Evolutionary conservation across 2,113 vertebrate species (phyloP).

Genomic region (Varanus komodoensis): DNA sequence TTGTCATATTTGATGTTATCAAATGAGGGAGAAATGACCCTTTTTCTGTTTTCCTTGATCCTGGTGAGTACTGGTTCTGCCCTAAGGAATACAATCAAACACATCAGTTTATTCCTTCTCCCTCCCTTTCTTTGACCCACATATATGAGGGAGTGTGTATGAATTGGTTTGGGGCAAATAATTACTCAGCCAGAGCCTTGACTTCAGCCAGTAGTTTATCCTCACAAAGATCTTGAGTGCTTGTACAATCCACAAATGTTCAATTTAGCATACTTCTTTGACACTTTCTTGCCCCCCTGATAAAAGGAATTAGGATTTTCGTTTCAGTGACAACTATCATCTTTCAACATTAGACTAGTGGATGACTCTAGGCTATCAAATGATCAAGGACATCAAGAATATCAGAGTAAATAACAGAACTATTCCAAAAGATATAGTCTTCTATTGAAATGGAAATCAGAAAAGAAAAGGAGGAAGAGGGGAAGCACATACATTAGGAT

Average conservation of each 20-base stretch:
- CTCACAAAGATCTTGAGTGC: not conserved
- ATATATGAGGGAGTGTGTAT: not conserved
- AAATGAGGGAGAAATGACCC: slow-evolving; percentile 95
- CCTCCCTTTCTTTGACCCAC: not conserved
- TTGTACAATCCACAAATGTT: not conserved
- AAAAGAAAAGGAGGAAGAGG: not conserved
- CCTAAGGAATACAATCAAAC: slow-evolving; percentile 73
- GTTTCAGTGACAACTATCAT: slow-evolving; percentile 16
- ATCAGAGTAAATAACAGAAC: slow-evolving; percentile 51
- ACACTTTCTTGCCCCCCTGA: slow-evolving; percentile 34
- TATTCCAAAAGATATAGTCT: slow-evolving; percentile 8
- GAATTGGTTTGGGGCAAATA: not conserved
- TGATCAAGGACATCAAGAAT: slow-evolving; percentile 43
- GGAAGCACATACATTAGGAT: not conserved
- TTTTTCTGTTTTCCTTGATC: slow-evolving; percentile 94
- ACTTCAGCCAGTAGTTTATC: slow-evolving; percentile 5
- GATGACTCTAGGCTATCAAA: slow-evolving; percentile 34
- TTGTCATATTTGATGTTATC: slow-evolving; percentile 99
- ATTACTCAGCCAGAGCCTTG: slow-evolving; percentile 1
- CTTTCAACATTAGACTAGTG: not conserved
- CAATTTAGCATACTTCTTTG: slow-evolving; percentile 12
- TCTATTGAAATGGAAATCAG: slow-evolving; percentile 31
- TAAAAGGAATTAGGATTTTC: slow-evolving; percentile 33
- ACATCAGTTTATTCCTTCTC: not conserved
- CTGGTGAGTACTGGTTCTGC: slow-evolving; percentile 94